A percentile compares a stretch with the other conserved stretches of the same genome.
Conservation (phyloP, 2,797 vertebrate genomes). For the Molossus molossus region DNA sequence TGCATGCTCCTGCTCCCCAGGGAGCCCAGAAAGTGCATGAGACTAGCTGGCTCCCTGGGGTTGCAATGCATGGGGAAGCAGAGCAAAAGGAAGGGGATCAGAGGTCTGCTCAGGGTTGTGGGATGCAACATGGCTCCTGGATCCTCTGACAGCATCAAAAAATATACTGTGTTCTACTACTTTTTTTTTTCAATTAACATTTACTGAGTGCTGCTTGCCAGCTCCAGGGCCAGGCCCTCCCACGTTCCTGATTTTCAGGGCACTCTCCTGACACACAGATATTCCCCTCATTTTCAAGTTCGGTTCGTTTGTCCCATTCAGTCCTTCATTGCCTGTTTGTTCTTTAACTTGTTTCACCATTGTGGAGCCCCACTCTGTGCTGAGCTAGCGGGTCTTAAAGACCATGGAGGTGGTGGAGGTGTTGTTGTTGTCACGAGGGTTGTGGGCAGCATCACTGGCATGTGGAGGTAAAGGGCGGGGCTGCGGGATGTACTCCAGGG, state of each 20-base stretch:
- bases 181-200: background rate
- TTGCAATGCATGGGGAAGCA: background rate
- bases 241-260: background rate
- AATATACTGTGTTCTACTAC: background rate
- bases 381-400: background rate
- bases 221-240: background rate
- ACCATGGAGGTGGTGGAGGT: background rate
- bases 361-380: background rate
- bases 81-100: background rate
- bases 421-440: background rate
- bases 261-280: background rate
- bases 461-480: background rate
- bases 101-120: background rate
- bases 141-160: background rate
- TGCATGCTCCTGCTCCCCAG: background rate
- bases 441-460: background rate
- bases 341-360: background rate
- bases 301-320: background rate
- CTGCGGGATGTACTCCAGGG: background rate
- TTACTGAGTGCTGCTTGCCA: background rate
- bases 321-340: accelerated
- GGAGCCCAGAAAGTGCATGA: background rate
- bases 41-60: background rate
- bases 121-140: background rate
- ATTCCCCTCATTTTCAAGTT: background rate